Conservation (phyloP, 2,888 invertebrate genomes). For the Drosophila mayaguana region DNA sequence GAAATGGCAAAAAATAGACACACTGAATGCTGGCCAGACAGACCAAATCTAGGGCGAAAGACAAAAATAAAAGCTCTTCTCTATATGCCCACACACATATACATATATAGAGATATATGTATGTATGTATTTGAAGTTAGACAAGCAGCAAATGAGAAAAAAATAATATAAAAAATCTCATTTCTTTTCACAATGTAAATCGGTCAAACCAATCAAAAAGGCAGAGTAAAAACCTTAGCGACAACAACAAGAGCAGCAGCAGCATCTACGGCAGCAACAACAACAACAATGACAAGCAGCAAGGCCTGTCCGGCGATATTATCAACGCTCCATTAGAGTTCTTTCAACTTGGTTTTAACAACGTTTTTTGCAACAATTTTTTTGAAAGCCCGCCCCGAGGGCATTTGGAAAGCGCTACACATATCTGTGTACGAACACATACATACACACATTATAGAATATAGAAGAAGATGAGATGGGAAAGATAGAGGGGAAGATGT, state of each 20-base stretch:
- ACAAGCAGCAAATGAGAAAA: constrained; percentile 33
- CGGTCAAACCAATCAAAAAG: constrained; percentile 77
- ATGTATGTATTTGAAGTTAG: constrained; percentile 25
- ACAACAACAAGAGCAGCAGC: constrained; percentile 15
- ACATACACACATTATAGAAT: constrained; percentile 12
- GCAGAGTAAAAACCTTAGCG: constrained; percentile 37
- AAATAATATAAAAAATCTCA: constrained; percentile 48
- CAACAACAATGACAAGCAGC: constrained; percentile 19
- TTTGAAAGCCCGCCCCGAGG: constrained; percentile 26
- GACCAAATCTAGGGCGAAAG: constrained; percentile 63
- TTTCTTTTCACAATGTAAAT: constrained; percentile 77
- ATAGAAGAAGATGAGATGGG: constrained; percentile 19
- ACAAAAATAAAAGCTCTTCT: constrained; percentile 62
- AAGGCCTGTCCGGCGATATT: constrained; percentile 41
- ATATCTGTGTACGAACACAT: not conserved
- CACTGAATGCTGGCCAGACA: constrained; percentile 22
- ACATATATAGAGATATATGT: not conserved
- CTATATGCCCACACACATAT: not conserved
- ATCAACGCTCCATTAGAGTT: constrained; percentile 66
- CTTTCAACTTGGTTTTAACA: constrained; percentile 66
- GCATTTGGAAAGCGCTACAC: constrained; percentile 44
- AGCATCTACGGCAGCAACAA: not conserved
- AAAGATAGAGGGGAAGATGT: constrained; percentile 25
- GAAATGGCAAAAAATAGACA: constrained; percentile 51
- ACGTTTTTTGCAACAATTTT: constrained; percentile 36